Percentiles rank a stretch among this genome's conserved stretches.
Conservation (phyloP, 2,113 vertebrate species). For the Urocolius indicus region DNA sequence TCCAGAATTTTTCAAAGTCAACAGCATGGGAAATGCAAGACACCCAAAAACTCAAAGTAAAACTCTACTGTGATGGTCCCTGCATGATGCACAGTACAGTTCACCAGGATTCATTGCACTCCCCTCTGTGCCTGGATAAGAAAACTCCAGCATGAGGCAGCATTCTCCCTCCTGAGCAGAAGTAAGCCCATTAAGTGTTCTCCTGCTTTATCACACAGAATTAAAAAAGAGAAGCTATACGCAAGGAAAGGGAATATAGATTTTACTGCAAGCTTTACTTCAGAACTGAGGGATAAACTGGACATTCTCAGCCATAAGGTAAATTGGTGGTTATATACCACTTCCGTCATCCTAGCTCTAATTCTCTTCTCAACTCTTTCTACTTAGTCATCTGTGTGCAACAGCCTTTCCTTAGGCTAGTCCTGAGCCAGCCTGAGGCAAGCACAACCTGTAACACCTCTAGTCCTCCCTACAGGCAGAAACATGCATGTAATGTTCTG, state of each 20-base stretch:
- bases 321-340: neutral
- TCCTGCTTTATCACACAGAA: neutral
- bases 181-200: neutral
- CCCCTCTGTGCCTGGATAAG: fast-evolving
- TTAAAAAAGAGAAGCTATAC: neutral
- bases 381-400: neutral
- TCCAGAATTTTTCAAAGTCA: neutral
- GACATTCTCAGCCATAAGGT: neutral
- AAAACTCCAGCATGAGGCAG: neutral
- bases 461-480: neutral
- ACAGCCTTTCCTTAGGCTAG: neutral
- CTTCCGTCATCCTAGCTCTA: neutral
- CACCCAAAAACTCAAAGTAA: neutral
- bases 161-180: neutral
- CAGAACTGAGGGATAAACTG: neutral
- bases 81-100: neutral
- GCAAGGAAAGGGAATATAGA: neutral
- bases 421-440: neutral
- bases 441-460: neutral
- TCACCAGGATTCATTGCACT: neutral
- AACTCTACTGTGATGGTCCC: neutral
- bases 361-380: neutral
- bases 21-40: neutral
- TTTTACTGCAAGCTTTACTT: neutral
- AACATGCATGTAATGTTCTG: neutral